These are phyloP conservation scores for Andrena dorsata DNA, from an alignment of 2,888 invertebrate genomes.

Conservation along the genomic window DNA sequence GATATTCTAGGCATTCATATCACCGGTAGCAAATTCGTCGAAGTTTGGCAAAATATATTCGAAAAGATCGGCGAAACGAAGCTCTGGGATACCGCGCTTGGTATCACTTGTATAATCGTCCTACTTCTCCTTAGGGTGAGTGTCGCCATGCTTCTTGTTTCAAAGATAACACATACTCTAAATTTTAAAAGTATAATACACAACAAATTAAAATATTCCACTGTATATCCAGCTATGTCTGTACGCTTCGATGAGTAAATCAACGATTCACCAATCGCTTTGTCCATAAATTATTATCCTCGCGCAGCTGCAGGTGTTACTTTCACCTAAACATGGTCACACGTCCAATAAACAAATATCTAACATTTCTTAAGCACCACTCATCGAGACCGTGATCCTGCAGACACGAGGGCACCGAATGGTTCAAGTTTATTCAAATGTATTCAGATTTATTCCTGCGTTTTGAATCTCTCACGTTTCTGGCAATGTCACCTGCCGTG, in stretches of 20 bases:
- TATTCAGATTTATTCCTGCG: too few relatives aligned
- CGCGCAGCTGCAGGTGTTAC: not conserved
- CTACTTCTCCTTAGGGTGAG: constrained; percentile 90
- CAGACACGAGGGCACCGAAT: too few relatives aligned
- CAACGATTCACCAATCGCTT: not conserved
- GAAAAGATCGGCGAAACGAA: constrained; percentile 90
- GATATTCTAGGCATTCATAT: constrained; percentile 90
- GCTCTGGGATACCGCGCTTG: constrained; percentile 90
- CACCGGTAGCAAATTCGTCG: constrained; percentile 89
- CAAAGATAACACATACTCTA: not conserved
- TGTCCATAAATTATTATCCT: constrained; percentile 5
- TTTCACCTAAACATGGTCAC: not conserved
- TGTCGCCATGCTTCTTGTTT: not conserved
- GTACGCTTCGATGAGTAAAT: not conserved
- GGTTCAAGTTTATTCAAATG: too few relatives aligned
- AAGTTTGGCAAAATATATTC: constrained; percentile 90
- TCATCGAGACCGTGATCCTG: too few relatives aligned
- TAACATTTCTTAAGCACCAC: not conserved
- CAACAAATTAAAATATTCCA: too few relatives aligned
- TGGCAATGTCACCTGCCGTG: too few relatives aligned
- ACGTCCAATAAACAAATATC: constrained; percentile 4
- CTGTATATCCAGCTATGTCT: too few relatives aligned
- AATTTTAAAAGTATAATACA: not conserved
- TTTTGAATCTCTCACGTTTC: too few relatives aligned
- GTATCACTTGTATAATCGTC: constrained; percentile 89